Evolutionary conservation across 92 coral and sea anemone genomes (phyloP).

Genomic region (Actinostola sp.): DNA sequence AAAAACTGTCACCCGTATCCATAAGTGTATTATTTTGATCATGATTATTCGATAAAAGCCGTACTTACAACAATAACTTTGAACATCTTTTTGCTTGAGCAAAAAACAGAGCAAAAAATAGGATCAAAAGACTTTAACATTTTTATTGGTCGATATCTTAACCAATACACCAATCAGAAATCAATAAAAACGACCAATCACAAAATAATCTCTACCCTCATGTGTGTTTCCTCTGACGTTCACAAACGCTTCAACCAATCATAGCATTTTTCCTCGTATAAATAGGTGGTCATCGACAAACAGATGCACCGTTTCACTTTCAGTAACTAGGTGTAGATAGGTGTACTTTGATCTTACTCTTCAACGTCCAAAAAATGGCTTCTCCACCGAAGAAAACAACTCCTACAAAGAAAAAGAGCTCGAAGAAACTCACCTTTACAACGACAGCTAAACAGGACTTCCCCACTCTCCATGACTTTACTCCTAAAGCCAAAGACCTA

Average conservation of each 20-base stretch:
- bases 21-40: too few species aligned
- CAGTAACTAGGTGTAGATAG: neutral
- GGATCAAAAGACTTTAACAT: neutral
- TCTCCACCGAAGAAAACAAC: neutral
- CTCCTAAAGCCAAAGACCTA: constrained; percentile 1
- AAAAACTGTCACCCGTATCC: too few species aligned
- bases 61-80: neutral
- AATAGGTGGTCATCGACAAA: neutral
- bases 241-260: neutral
- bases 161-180: constrained; percentile 1
- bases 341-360: neutral
- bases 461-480: constrained; percentile 4
- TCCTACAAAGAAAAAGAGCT: neutral
- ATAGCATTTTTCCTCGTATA: neutral
- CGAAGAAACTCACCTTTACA: neutral
- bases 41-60: neutral
- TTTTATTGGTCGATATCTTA: neutral
- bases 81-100: neutral
- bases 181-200: constrained; percentile 6
- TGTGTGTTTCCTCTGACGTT: neutral
- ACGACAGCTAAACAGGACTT: neutral
- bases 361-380: neutral
- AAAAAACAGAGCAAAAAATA: too few species aligned
- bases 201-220: neutral
- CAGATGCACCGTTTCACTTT: neutral